Conservation (phyloP, 2,113 vertebrate genomes). For the Bos indicus region DNA sequence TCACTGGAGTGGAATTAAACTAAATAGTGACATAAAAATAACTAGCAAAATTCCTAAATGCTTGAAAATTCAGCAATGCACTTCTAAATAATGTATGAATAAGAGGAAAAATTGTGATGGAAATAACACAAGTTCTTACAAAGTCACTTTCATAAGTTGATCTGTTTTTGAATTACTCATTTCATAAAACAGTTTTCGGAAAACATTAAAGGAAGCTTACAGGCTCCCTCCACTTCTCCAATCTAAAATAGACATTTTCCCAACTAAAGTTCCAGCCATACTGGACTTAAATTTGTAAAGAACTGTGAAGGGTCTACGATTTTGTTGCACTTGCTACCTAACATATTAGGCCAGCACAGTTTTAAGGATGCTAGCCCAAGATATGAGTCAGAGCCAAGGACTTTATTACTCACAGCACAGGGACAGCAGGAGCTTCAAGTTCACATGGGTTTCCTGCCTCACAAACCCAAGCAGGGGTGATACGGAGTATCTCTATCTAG, state of each 20-base stretch:
- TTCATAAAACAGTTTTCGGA: conserved; percentile 3
- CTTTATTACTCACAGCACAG: neutral
- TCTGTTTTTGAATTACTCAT: neutral
- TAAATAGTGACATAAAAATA: neutral
- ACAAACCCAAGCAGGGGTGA: neutral
- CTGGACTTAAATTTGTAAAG: neutral
- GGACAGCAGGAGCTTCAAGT: neutral
- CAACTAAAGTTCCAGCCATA: neutral
- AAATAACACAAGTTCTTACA: neutral
- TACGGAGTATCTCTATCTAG: neutral
- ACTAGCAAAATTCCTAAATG: neutral
- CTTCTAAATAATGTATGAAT: neutral
- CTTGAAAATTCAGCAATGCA: neutral
- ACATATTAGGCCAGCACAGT: neutral
- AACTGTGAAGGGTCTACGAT: neutral
- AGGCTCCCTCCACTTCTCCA: neutral
- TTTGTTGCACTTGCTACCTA: neutral
- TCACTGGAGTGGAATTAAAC: neutral
- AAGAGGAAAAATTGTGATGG: neutral
- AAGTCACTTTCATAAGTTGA: neutral
- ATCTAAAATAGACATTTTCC: neutral
- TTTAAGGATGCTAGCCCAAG: neutral
- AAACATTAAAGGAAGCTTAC: conserved; percentile 1
- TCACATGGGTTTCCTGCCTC: neutral
- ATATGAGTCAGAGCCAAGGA: neutral